Conservation (phyloP, 2,888 invertebrate species). For the Andrena haemorrhoa region DNA sequence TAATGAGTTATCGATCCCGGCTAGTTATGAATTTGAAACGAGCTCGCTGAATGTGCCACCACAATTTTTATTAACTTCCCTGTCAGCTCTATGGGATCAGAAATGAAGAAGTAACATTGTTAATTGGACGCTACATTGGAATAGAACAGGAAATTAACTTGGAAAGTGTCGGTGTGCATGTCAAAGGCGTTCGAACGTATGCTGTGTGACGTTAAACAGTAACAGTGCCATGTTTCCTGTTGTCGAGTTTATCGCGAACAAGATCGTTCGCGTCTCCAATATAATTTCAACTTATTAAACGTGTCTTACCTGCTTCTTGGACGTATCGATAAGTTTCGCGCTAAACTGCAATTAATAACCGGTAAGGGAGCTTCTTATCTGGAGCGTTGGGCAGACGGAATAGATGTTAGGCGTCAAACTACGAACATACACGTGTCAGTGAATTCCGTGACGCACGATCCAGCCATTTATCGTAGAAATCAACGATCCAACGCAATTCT, state of each 20-base stretch:
- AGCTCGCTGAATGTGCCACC: constrained; percentile 11
- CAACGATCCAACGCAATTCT: constrained; percentile 36
- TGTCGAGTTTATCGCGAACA: neutral
- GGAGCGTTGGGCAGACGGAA: neutral
- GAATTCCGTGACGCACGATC: constrained; percentile 44
- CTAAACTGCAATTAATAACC: neutral
- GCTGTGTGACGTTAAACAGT: neutral
- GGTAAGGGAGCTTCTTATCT: neutral
- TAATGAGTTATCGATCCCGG: constrained; percentile 49
- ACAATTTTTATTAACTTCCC: neutral
- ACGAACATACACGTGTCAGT: constrained; percentile 38
- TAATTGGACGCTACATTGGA: constrained; percentile 21
- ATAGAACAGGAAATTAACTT: neutral
- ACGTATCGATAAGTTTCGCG: neutral
- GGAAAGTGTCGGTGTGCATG: no score
- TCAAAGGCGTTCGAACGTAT: no score
- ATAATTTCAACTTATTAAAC: neutral
- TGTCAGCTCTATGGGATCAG: neutral
- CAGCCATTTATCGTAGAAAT: constrained; percentile 40
- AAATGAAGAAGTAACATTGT: neutral
- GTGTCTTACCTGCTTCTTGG: neutral
- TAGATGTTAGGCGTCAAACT: neutral
- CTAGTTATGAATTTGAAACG: constrained; percentile 30
- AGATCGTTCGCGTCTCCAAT: no score
- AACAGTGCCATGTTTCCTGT: neutral